Evolutionary conservation across 2,797 vertebrate genomes (phyloP).

Genomic region (Sphenodon punctatus): DNA sequence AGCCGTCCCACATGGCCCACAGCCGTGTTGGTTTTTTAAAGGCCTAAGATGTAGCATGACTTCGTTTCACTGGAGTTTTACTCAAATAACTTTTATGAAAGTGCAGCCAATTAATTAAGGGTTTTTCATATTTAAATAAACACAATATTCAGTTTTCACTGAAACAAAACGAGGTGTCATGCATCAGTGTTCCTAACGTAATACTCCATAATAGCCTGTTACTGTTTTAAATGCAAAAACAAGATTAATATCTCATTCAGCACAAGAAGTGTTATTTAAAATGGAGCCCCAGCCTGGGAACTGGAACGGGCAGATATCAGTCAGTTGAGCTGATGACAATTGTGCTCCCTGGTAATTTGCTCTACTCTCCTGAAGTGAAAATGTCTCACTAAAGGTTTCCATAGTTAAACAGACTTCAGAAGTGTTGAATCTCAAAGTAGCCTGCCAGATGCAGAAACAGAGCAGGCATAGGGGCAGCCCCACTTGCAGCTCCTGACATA

Average conservation of each 20-base stretch:
- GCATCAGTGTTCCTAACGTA: slow-evolving; percentile 1
- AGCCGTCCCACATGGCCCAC: too few species aligned
- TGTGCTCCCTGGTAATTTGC: background rate
- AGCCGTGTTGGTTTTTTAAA: too few species aligned
- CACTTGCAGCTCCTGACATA: too few species aligned
- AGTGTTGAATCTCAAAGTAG: slow-evolving; percentile 27
- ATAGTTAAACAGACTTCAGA: slow-evolving; percentile 24
- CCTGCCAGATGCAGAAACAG: too few species aligned
- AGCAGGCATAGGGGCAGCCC: too few species aligned
- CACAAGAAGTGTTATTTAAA: background rate
- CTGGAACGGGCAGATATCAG: slow-evolving; percentile 37
- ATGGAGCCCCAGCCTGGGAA: background rate
- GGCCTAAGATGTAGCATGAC: background rate
- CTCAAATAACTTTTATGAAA: background rate
- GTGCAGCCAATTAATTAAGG: background rate
- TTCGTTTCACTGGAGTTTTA: background rate
- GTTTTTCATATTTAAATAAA: slow-evolving; percentile 3
- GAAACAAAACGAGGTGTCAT: background rate
- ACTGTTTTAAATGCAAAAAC: background rate
- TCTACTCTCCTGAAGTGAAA: slow-evolving; percentile 7
- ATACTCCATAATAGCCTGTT: background rate
- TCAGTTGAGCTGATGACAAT: background rate
- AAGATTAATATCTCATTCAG: background rate
- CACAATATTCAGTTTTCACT: background rate
- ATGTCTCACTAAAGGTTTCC: slow-evolving; percentile 38